Conservation (phyloP, 2,113 vertebrate species). For the Laticauda colubrina region DNA sequence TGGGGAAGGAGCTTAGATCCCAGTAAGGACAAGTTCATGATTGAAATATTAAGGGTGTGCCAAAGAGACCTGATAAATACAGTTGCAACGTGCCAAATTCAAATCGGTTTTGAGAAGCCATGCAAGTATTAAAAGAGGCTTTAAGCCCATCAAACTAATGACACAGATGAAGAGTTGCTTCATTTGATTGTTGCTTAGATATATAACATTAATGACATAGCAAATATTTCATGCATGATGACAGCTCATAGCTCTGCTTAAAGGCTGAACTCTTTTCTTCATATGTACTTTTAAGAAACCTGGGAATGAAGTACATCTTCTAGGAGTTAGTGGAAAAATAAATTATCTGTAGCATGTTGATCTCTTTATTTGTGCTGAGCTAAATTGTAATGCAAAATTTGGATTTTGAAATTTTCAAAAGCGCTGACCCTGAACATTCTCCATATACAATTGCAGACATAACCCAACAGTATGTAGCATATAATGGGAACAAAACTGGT, state of each 20-base stretch:
- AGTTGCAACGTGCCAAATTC: not conserved
- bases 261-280: not conserved
- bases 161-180: constrained; percentile 10
- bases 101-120: not conserved
- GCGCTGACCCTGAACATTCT: not conserved
- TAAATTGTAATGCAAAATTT: not conserved
- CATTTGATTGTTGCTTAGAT: constrained; percentile 1
- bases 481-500: not conserved
- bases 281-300: not conserved
- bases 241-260: not conserved
- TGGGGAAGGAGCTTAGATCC: not conserved
- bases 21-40: constrained; percentile 22
- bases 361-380: not conserved
- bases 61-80: not conserved
- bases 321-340: not conserved
- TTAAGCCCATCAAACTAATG: not conserved
- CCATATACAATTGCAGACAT: not conserved
- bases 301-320: not conserved
- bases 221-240: not conserved
- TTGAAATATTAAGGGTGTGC: constrained; percentile 15
- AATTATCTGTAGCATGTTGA: not conserved
- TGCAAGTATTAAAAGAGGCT: not conserved
- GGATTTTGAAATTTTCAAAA: not conserved
- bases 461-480: not conserved
- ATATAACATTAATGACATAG: not conserved